These are phyloP conservation scores for Anoplius nigerrimus DNA, from an alignment of 2,888 invertebrate genomes.

Conservation along the genomic window DNA sequence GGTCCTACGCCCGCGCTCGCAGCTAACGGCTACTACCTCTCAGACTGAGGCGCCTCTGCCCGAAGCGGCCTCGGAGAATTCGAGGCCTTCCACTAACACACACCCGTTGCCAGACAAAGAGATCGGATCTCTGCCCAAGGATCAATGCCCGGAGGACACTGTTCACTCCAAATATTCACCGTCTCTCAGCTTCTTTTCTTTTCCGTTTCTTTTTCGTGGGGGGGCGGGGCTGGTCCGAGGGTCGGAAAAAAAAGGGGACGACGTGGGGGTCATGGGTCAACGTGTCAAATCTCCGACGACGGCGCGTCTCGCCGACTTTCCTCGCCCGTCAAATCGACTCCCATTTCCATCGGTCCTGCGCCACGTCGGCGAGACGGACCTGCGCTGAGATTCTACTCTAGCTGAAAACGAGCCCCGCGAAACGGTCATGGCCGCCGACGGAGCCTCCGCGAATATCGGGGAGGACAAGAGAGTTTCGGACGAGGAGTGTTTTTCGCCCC, in stretches of 20 bases:
- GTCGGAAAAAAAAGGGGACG: neutral
- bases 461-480: neutral
- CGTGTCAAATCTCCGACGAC: slow-evolving; percentile 40
- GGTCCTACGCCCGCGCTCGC: no score
- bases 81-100: neutral
- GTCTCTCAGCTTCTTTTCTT: slow-evolving; percentile 41
- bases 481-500: no score
- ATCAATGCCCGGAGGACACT: slow-evolving; percentile 44
- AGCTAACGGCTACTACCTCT: no score
- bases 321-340: slow-evolving; percentile 25
- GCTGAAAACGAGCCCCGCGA: slow-evolving; percentile 40
- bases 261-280: slow-evolving; percentile 19
- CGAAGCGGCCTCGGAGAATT: neutral
- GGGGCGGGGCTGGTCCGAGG: slow-evolving; percentile 58
- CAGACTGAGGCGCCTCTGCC: no score
- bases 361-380: slow-evolving; percentile 35
- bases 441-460: neutral
- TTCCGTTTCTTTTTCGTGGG: neutral
- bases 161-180: slow-evolving; percentile 46
- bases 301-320: slow-evolving; percentile 38
- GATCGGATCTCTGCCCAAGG: slow-evolving; percentile 5
- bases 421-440: slow-evolving; percentile 12
- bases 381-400: slow-evolving; percentile 33
- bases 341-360: neutral
- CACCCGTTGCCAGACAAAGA: neutral